Evolutionary conservation across 2,797 vertebrate genomes (phyloP).

Genomic region (Danio tinwini): DNA sequence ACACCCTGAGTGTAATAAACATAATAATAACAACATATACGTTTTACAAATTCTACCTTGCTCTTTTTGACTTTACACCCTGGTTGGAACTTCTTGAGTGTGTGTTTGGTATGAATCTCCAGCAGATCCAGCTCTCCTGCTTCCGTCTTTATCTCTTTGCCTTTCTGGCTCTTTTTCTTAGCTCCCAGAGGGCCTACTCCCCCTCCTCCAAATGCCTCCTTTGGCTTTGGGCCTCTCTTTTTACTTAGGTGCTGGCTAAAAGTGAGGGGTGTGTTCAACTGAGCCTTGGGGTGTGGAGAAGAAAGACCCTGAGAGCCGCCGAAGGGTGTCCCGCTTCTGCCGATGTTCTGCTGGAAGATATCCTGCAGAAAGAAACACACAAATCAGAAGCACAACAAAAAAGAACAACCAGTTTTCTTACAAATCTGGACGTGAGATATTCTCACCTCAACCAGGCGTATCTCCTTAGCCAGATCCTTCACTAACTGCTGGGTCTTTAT

Average conservation of each 20-base stretch:
- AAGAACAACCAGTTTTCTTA: not conserved
- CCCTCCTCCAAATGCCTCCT: conserved; percentile 77
- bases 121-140: conserved; percentile 83
- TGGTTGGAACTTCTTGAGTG: conserved; percentile 82
- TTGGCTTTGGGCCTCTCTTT: conserved; percentile 85
- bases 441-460: conserved; percentile 89
- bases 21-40: not conserved
- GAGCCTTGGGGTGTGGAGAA: conserved; percentile 76
- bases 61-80: conserved; percentile 79
- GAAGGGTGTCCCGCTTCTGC: conserved; percentile 83
- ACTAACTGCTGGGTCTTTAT: conserved; percentile 89
- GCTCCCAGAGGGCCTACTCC: conserved; percentile 64
- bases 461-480: conserved; percentile 92
- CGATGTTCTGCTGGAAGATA: conserved; percentile 91
- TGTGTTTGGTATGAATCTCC: conserved; percentile 86
- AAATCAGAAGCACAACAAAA: not conserved
- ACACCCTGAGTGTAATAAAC: not conserved
- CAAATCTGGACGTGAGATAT: not conserved
- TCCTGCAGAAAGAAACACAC: conserved; percentile 75
- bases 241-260: conserved; percentile 82
- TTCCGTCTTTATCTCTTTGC: conserved; percentile 78
- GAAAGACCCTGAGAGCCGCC: conserved; percentile 76
- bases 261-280: conserved; percentile 76
- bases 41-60: conserved; percentile 68
- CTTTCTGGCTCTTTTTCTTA: conserved; percentile 85